These are phyloP conservation scores for Cerastoderma edule DNA, from an alignment of 2,888 invertebrate species.

Conservation along the genomic window DNA sequence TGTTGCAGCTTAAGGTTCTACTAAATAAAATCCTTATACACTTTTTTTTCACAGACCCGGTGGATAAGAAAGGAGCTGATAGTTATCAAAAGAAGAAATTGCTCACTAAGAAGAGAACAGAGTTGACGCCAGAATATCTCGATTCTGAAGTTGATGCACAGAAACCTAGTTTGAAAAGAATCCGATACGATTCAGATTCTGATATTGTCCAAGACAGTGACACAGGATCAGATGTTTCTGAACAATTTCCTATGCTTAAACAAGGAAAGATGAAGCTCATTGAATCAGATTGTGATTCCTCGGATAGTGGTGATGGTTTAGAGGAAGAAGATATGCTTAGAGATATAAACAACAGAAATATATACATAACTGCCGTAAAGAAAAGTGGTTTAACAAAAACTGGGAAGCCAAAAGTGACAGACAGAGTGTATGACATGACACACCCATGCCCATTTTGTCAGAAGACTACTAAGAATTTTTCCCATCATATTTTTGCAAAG, in stretches of 20 bases:
- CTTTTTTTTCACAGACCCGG: no score
- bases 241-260: conserved; percentile 4
- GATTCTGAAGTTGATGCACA: conserved; percentile 1
- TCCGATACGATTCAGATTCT: conserved; percentile 2
- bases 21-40: no score
- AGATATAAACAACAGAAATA: conserved; percentile 29
- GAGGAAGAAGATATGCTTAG: conserved; percentile 12
- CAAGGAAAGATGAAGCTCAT: conserved; percentile 5
- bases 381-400: conserved; percentile 27
- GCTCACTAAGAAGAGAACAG: conserved; percentile 6
- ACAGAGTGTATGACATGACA: conserved; percentile 28
- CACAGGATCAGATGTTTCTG: conserved; percentile 14
- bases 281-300: not conserved
- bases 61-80: no score
- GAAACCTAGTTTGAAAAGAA: conserved; percentile 23
- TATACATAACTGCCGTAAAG: conserved; percentile 26
- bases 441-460: conserved; percentile 40
- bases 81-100: no score
- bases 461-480: conserved; percentile 33
- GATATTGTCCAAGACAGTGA: conserved; percentile 22
- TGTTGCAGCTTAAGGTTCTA: no score
- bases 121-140: not conserved
- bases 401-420: conserved; percentile 31
- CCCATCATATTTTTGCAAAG: conserved; percentile 40
- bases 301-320: conserved; percentile 1